Conservation (phyloP, 2,113 vertebrate species). For the Ardeotis arabs region DNA sequence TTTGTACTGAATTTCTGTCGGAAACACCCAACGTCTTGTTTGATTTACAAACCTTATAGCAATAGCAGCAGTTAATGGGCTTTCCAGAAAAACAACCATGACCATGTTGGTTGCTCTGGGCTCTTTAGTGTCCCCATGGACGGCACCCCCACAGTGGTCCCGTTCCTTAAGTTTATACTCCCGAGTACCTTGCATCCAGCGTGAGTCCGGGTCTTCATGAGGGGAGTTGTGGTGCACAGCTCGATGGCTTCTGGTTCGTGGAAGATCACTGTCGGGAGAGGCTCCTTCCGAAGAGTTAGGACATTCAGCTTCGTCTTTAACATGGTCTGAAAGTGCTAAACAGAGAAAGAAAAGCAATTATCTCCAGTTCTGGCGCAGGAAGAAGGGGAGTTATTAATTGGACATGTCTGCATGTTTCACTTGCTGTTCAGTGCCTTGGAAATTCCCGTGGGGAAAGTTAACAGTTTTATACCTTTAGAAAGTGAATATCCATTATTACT, state of each 20-base stretch:
- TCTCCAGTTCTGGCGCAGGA: not conserved
- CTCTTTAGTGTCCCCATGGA: not conserved
- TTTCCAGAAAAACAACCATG: not conserved
- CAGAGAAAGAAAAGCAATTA: slow-evolving; percentile 50
- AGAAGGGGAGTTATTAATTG: not conserved
- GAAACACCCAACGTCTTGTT: not conserved
- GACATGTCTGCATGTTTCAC: not conserved
- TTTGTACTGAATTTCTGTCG: not conserved
- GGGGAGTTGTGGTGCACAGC: slow-evolving; percentile 91
- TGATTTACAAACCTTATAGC: not conserved
- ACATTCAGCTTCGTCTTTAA: slow-evolving; percentile 98
- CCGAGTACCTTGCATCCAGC: slow-evolving; percentile 91
- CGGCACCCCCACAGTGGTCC: not conserved
- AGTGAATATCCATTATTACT: not conserved
- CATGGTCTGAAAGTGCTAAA: slow-evolving; percentile 99
- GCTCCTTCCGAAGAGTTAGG: slow-evolving; percentile 94
- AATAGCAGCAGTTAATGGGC: not conserved
- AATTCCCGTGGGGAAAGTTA: not conserved
- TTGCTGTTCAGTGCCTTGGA: not conserved
- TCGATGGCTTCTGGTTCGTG: slow-evolving; percentile 97
- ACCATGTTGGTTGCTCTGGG: not conserved
- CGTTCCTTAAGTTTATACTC: not conserved
- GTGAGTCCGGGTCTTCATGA: slow-evolving; percentile 86
- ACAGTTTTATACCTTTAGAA: not conserved
- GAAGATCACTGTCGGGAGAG: slow-evolving; percentile 94